Conservation (phyloP, 2,888 invertebrate genomes). For the Dugesia japonica region DNA sequence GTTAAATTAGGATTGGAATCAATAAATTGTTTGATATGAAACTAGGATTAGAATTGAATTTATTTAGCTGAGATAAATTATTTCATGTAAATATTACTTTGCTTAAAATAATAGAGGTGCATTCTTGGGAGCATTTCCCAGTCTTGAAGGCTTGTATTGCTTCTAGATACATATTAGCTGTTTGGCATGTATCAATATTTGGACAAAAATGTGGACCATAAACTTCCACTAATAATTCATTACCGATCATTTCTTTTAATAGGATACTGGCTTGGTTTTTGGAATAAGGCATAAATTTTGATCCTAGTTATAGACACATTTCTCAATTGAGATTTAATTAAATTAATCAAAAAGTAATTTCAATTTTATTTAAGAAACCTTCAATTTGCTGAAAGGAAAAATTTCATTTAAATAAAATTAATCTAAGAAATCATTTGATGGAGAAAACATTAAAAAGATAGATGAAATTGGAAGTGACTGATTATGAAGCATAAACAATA, state of each 20-base stretch:
- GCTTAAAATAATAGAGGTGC: not conserved
- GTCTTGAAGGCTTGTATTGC: not conserved
- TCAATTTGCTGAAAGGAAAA: no score
- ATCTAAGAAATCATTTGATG: no score
- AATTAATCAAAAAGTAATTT: no score
- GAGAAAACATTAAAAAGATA: no score
- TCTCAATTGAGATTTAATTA: not conserved
- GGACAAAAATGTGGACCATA: not conserved
- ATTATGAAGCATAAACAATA: no score
- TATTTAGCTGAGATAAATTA: no score
- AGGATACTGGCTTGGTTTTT: not conserved
- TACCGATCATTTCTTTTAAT: not conserved
- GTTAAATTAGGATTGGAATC: not conserved
- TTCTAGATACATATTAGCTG: not conserved
- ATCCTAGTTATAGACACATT: not conserved
- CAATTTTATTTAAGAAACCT: no score
- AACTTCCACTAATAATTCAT: not conserved
- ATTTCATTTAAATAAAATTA: no score
- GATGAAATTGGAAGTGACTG: no score
- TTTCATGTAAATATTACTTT: no score
- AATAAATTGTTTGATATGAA: not conserved
- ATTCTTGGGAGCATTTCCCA: not conserved
- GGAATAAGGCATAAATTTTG: not conserved
- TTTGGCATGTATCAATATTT: not conserved
- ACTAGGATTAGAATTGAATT: not conserved